phyloP scores from a whole-genome alignment of 2,113 vertebrate species.

The Rhizomys pruinosus region DNA sequence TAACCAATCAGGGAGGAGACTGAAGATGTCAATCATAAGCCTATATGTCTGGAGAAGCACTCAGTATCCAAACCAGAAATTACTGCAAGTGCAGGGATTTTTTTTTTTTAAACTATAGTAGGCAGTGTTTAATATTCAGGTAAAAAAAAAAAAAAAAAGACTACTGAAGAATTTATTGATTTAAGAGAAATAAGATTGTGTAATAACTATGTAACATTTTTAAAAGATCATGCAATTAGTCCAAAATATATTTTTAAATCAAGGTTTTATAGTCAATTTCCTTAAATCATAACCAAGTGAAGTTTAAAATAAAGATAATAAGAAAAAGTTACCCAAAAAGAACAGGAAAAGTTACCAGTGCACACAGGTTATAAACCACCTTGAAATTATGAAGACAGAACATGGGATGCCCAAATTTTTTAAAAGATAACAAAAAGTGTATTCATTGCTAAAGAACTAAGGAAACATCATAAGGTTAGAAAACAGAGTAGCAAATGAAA shows the following conservation, averaged over 20 bases:
- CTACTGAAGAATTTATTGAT: not conserved
- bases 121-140: too few species aligned
- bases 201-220: not conserved
- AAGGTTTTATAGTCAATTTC: too few species aligned
- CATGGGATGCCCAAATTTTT: conserved; percentile 16
- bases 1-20: not conserved
- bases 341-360: conserved; percentile 1
- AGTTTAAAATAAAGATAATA: too few species aligned
- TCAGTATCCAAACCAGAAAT: conserved; percentile 19
- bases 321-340: too few species aligned
- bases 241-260: not conserved
- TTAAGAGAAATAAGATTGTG: not conserved
- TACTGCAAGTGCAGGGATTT: not conserved
- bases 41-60: not conserved
- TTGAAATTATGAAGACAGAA: conserved; percentile 4
- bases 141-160: too few species aligned
- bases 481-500: not conserved
- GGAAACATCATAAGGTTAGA: not conserved
- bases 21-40: not conserved
- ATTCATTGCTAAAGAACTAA: not conserved
- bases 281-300: too few species aligned
- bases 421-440: not conserved
- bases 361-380: not conserved
- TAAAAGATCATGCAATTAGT: not conserved
- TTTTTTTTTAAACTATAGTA: not conserved